These are phyloP conservation scores for Netelia fuscicornis DNA, from an alignment of 2,888 invertebrate species.

Conservation along the genomic window DNA sequence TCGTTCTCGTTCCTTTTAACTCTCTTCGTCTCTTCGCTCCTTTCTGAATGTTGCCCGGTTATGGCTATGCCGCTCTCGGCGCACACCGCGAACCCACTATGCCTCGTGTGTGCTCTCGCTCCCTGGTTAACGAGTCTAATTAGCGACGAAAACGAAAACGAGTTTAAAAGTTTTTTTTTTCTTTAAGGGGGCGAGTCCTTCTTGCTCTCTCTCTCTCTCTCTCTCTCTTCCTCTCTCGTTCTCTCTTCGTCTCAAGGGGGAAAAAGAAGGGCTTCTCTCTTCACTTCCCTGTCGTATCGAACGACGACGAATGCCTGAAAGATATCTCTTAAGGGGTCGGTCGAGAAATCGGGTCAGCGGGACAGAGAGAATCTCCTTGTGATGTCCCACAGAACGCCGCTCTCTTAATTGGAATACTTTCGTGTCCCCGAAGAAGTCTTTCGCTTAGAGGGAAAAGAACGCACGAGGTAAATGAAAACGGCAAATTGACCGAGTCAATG, in stretches of 20 bases:
- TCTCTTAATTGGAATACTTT: slow-evolving; percentile 69
- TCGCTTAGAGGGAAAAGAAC: slow-evolving; percentile 1
- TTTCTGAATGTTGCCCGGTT: slow-evolving; percentile 80
- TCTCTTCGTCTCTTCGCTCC: slow-evolving; percentile 72
- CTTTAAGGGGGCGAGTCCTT: too few relatives aligned
- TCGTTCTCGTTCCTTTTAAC: slow-evolving; percentile 72
- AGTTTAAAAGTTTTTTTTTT: slow-evolving; percentile 82
- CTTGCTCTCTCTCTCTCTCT: too few relatives aligned
- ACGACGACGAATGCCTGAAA: slow-evolving; percentile 49
- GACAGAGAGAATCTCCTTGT: slow-evolving; percentile 56
- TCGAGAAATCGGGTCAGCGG: slow-evolving; percentile 71
- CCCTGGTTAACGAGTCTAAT: slow-evolving; percentile 85
- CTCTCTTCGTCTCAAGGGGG: slow-evolving; percentile 11
- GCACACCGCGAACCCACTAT: slow-evolving; percentile 69
- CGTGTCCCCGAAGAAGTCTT: slow-evolving; percentile 7
- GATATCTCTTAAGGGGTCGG: slow-evolving; percentile 14
- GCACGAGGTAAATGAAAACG: not conserved
- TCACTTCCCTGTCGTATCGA: slow-evolving; percentile 43
- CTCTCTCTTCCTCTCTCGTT: too few relatives aligned
- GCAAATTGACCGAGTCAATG: slow-evolving; percentile 3
- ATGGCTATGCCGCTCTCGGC: slow-evolving; percentile 77
- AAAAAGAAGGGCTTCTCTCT: slow-evolving; percentile 40
- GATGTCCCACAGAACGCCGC: slow-evolving; percentile 54
- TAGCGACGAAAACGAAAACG: slow-evolving; percentile 85
- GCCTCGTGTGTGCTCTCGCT: slow-evolving; percentile 70